Conservation (phyloP, 2,888 invertebrate species). For the Mesopsocus fuscifrons region DNA sequence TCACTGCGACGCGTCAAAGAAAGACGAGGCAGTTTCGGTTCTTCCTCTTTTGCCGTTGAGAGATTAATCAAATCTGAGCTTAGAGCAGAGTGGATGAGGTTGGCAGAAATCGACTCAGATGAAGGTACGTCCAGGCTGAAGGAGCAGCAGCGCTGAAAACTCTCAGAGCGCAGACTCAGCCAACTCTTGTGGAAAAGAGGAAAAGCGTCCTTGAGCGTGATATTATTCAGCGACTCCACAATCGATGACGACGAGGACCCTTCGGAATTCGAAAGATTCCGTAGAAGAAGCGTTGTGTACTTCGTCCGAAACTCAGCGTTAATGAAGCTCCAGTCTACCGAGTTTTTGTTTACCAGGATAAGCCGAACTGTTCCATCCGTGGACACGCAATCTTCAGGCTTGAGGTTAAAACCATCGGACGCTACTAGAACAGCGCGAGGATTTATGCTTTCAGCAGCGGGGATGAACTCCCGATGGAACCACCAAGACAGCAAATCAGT, state of each 20-base stretch:
- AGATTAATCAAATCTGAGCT: slow-evolving; percentile 4
- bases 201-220: slow-evolving; percentile 28
- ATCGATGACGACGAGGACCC: slow-evolving; percentile 17
- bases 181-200: slow-evolving; percentile 28
- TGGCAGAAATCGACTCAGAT: slow-evolving; percentile 3
- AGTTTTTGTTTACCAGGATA: slow-evolving; percentile 13
- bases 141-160: slow-evolving; percentile 25
- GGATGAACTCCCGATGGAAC: slow-evolving; percentile 29
- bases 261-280: slow-evolving; percentile 15
- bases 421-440: slow-evolving; percentile 25
- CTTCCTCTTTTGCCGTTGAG: slow-evolving; percentile 1
- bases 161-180: slow-evolving; percentile 26
- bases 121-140: background rate
- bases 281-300: slow-evolving; percentile 22
- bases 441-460: slow-evolving; percentile 27
- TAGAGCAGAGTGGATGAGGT: slow-evolving; percentile 1
- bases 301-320: slow-evolving; percentile 24
- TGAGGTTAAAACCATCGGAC: slow-evolving; percentile 24
- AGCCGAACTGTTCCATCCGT: slow-evolving; percentile 23
- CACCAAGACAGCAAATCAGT: slow-evolving; percentile 29
- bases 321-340: slow-evolving; percentile 19
- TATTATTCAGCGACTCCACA: slow-evolving; percentile 19
- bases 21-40: slow-evolving; percentile 5
- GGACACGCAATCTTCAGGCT: slow-evolving; percentile 23
- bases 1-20: slow-evolving; percentile 1